These are phyloP conservation scores for Synaphobranchus kaupii DNA, from an alignment of 2,797 vertebrate genomes.

Conservation along the genomic window DNA sequence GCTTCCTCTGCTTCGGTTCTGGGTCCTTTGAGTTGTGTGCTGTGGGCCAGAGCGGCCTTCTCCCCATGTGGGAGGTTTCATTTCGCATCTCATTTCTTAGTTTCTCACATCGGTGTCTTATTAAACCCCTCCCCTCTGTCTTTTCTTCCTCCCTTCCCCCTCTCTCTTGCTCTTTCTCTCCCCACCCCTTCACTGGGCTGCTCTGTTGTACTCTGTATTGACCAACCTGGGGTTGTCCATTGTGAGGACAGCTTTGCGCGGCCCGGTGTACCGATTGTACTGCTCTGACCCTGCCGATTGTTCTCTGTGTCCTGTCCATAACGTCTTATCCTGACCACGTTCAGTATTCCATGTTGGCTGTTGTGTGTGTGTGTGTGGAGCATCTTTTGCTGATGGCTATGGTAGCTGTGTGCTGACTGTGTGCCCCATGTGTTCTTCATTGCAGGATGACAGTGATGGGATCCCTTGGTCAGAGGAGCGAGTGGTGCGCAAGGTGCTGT, in stretches of 20 bases:
- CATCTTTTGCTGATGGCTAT: not conserved
- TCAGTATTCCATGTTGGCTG: not conserved
- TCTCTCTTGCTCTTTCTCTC: not conserved
- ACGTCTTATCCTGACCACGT: not conserved
- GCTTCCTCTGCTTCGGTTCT: not conserved
- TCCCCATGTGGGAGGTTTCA: not conserved
- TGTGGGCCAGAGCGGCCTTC: not conserved
- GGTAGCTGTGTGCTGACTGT: not conserved
- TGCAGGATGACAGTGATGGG: conserved; percentile 87
- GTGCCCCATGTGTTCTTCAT: not conserved
- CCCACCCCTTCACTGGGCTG: not conserved
- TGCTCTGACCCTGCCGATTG: not conserved
- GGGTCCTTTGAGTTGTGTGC: not conserved
- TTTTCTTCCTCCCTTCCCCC: not conserved
- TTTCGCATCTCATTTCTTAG: not conserved
- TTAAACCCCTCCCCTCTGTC: not conserved
- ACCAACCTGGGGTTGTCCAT: not conserved
- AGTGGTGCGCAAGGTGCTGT: conserved; percentile 87
- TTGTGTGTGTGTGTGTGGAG: not conserved
- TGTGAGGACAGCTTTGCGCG: not conserved
- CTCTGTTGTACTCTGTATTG: not conserved
- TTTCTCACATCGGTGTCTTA: not conserved
- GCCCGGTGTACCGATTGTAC: not conserved
- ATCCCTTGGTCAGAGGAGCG: conserved; percentile 90
- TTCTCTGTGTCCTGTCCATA: not conserved